Evolutionary conservation across 2,797 vertebrate species (phyloP), one percentile per base, ranked within the genome.

Genomic region (Ficedula albicollis): DNA sequence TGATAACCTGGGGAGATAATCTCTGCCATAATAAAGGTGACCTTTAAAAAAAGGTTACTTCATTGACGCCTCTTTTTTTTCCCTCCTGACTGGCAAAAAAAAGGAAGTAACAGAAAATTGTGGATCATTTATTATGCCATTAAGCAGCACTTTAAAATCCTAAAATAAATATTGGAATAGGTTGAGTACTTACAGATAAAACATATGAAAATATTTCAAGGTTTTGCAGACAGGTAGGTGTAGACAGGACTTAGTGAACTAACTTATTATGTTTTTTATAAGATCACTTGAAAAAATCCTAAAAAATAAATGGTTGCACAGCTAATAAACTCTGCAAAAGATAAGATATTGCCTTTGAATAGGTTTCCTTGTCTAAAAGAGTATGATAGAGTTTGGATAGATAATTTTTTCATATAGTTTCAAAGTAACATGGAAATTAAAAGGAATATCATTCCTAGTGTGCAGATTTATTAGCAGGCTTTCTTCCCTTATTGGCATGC

Each of bases 11-110:
- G 84, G 74, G 92, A 96, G 82, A 96, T 95, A 96, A 95, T 93
- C 80, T 69, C 90, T 89, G 55, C 78, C 79, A 66, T 94, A 92
- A 85, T 87, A 95, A 95, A 94, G 41, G 64, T 96, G 94, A 97
- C 94, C 94, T 97, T 96, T 97, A 32, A 95, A 87, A 86, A 88
- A 90, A 82, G 43, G 74, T 93, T 95, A 84, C 67, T 96, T 89
- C 82, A 78, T 72, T 81, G 83, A 95, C 69, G 69, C 46, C 32
- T 93, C 88, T 96, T 95, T 44, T 76, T 74, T 66, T 73, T 60
- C 60, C 81, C 41, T 93, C 54, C 78, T 64, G 44, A 76, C 66
- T 62, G 93, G 64, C 77, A 93, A 91, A 36, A 91, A 36, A 89
- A 70, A 77, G 21, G 32, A 97, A 95, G 78, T 84, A 95, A 91